phyloP scores from a whole-genome alignment of 30 jellyfish, hydroid and myxozoan genomes.

The Hydractinia echinata region DNA sequence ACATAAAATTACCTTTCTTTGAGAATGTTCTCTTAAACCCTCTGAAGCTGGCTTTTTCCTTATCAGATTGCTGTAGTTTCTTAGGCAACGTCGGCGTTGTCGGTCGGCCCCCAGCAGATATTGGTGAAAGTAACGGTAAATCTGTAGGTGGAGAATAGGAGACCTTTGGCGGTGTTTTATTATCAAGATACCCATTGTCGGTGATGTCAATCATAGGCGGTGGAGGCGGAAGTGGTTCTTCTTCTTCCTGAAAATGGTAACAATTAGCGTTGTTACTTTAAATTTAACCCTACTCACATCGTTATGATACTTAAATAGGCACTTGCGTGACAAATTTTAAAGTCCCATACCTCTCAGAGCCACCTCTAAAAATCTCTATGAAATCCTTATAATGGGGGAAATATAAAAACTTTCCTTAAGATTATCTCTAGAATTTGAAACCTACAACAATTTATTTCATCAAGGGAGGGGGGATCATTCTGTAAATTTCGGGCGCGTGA shows the following conservation, averaged over 20 bases:
- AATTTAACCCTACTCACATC: too few species aligned
- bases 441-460: too few species aligned
- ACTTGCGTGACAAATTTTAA: too few species aligned
- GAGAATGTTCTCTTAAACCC: slow-evolving; percentile 61
- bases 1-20: slow-evolving; percentile 46
- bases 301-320: too few species aligned
- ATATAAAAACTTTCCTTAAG: too few species aligned
- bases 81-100: slow-evolving; percentile 56
- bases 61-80: slow-evolving; percentile 31
- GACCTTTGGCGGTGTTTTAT: slow-evolving; percentile 15
- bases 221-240: slow-evolving; percentile 74
- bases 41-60: slow-evolving; percentile 42
- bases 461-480: too few species aligned
- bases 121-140: slow-evolving; percentile 12
- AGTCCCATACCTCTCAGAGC: too few species aligned
- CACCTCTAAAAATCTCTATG: too few species aligned
- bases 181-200: slow-evolving; percentile 21
- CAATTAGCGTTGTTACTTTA: too few species aligned
- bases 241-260: slow-evolving; percentile 62
- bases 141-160: slow-evolving; percentile 8
- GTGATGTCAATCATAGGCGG: slow-evolving; percentile 17
- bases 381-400: too few species aligned
- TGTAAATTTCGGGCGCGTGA: too few species aligned
- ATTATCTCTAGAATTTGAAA: too few species aligned
- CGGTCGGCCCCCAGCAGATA: slow-evolving; percentile 39